phyloP scores from a whole-genome alignment of 2,797 vertebrate genomes.

The Microchirus variegatus region DNA sequence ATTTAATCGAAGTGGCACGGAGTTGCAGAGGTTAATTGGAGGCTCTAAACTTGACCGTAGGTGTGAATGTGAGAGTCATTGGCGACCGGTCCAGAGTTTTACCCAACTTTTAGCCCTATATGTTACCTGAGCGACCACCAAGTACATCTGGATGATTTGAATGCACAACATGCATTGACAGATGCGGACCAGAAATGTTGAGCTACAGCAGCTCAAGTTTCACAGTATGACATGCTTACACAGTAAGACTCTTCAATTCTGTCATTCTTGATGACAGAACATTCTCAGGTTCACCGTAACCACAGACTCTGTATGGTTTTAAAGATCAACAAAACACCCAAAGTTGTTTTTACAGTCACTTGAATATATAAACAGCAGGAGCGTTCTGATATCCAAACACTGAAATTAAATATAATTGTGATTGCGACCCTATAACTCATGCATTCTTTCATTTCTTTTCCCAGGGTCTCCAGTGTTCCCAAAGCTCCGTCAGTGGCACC shows the following conservation, averaged over 20 bases:
- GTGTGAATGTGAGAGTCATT: too few relatives aligned
- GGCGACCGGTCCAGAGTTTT: too few relatives aligned
- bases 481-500: conserved; percentile 85
- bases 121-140: too few relatives aligned
- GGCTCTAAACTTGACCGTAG: too few relatives aligned
- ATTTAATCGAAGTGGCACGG: too few relatives aligned
- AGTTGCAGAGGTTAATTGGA: too few relatives aligned
- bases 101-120: too few relatives aligned
- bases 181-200: conserved; percentile 27
- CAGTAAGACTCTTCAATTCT: conserved; percentile 16
- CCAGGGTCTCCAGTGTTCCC: conserved; percentile 80
- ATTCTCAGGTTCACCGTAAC: conserved; percentile 27
- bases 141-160: conserved; percentile 40
- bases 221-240: conserved; percentile 15
- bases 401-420: conserved; percentile 5
- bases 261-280: conserved; percentile 35
- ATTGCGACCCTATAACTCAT: conserved; percentile 11
- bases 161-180: not conserved
- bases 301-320: too few relatives aligned
- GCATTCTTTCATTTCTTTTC: conserved; percentile 41
- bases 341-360: too few relatives aligned
- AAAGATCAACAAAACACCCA: too few relatives aligned
- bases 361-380: too few relatives aligned
- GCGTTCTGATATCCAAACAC: not conserved
- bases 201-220: conserved; percentile 40